A percentile compares a stretch with the other conserved stretches of the same genome.
phyloP scores from a whole-genome alignment of 2,113 vertebrate genomes.

The Nycticebus coucang region DNA sequence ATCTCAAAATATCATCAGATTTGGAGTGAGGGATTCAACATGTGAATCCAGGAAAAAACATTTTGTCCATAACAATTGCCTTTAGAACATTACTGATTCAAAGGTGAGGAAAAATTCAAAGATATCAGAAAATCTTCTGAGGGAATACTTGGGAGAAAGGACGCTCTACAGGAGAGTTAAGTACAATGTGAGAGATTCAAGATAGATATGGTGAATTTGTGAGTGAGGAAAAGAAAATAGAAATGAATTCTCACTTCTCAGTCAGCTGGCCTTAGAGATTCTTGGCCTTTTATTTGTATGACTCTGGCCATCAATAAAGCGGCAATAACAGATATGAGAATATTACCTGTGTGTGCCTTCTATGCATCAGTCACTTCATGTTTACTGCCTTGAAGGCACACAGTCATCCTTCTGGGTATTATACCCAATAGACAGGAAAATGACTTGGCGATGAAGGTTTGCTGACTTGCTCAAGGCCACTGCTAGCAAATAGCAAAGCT shows the following conservation, averaged over 20 bases:
- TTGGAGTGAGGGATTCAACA: not conserved
- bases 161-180: not conserved
- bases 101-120: not conserved
- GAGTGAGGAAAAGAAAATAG: not conserved
- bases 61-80: not conserved
- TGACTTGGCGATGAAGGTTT: not conserved
- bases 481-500: not conserved
- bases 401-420: not conserved
- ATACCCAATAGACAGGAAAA: not conserved
- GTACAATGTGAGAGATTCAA: not conserved
- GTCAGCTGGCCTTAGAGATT: not conserved
- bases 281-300: not conserved
- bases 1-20: not conserved
- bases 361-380: not conserved
- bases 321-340: not conserved
- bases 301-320: too few species aligned
- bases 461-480: not conserved
- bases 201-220: not conserved
- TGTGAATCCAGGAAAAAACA: not conserved
- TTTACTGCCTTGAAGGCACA: not conserved
- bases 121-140: not conserved
- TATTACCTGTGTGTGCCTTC: not conserved
- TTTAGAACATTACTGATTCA: slow-evolving; percentile 9
- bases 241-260: not conserved
- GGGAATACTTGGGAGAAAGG: not conserved